phyloP scores from a whole-genome alignment of 2,888 invertebrate species.

The Patella pellucida region DNA sequence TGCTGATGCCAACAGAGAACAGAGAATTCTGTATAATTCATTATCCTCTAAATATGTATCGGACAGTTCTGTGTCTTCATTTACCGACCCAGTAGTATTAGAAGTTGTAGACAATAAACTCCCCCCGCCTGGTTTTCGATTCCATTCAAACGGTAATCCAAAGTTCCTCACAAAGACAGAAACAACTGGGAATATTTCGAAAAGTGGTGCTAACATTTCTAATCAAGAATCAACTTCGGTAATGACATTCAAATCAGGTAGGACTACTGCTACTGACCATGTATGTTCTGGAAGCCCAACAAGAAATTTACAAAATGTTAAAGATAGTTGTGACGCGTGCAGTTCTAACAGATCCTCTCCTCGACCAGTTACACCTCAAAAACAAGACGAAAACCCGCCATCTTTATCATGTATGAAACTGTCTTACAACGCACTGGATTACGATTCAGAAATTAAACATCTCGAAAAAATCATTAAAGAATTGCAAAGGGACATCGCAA shows the following conservation, averaged over 20 bases:
- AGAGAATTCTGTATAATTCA: constrained; percentile 32
- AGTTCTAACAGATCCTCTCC: neutral
- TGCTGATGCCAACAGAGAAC: constrained; percentile 37
- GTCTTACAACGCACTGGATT: constrained; percentile 8
- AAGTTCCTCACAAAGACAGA: constrained; percentile 22
- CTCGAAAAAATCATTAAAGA: constrained; percentile 14
- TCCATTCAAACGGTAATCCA: constrained; percentile 45
- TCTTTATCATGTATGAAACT: neutral
- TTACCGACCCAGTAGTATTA: neutral
- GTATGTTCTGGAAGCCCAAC: neutral
- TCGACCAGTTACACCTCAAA: neutral
- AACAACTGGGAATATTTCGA: too few relatives aligned
- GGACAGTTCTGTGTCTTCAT: neutral
- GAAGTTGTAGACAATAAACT: constrained; percentile 28
- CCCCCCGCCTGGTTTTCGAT: constrained; percentile 50
- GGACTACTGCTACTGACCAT: too few relatives aligned
- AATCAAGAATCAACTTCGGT: too few relatives aligned
- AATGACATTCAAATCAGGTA: too few relatives aligned
- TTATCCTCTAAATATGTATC: neutral
- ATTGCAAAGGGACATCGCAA: constrained; percentile 8
- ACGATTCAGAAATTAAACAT: constrained; percentile 13
- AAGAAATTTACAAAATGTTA: neutral
- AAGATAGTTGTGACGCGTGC: neutral
- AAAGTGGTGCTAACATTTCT: too few relatives aligned
- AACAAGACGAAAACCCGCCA: neutral